Evolutionary conservation across 2,888 invertebrate species (phyloP).

Genomic region (Orthosia gracilis): DNA sequence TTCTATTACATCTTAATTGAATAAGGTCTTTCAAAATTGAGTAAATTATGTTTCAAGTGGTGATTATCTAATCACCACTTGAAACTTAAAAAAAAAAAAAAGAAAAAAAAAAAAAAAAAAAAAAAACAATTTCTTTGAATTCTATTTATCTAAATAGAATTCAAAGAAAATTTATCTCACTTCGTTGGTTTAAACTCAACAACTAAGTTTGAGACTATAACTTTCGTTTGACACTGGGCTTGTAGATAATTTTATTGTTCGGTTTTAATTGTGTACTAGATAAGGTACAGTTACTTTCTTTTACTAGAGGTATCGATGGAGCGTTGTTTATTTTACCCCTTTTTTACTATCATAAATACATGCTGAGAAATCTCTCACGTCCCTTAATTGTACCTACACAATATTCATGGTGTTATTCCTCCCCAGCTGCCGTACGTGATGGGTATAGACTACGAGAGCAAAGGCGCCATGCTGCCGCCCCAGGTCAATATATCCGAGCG

Average conservation of each 20-base stretch:
- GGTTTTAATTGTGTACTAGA: too few species aligned
- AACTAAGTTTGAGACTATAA: too few species aligned
- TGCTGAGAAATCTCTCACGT: slow-evolving; percentile 13
- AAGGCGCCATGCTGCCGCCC: slow-evolving; percentile 95
- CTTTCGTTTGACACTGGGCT: too few species aligned
- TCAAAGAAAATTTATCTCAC: too few species aligned
- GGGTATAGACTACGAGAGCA: slow-evolving; percentile 94
- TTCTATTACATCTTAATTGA: neutral
- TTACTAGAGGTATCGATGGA: neutral
- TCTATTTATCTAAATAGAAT: too few species aligned
- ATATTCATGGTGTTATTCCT: slow-evolving; percentile 71
- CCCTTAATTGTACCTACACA: slow-evolving; percentile 27
- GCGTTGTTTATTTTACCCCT: neutral
- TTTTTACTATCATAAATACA: neutral
- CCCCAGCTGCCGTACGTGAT: slow-evolving; percentile 94
- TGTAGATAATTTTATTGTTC: too few species aligned
- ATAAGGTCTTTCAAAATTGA: neutral
- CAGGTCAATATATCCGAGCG: slow-evolving; percentile 95
- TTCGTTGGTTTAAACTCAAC: neutral
- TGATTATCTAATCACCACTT: too few species aligned
- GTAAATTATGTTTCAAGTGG: neutral
- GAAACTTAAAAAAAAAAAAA: too few species aligned
- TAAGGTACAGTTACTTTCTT: too few species aligned
- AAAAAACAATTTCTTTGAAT: too few species aligned
- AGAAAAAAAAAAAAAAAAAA: too few species aligned